Evolutionary conservation across 1,140 invertebrate species (phyloP).

Genomic region (Drosophila setifemur): DNA sequence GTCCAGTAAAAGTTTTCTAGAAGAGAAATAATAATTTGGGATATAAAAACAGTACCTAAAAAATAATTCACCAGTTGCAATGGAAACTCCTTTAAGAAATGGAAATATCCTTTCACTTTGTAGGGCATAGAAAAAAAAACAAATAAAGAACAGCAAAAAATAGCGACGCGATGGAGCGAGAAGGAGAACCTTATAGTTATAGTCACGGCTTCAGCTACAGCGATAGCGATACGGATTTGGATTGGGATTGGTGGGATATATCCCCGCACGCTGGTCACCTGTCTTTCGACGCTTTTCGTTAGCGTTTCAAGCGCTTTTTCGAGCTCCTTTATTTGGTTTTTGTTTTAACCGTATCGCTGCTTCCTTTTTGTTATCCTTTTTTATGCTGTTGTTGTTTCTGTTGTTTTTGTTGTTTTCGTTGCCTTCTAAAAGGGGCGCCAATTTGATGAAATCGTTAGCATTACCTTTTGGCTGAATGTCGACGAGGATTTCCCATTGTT

Average conservation of each 20-base stretch:
- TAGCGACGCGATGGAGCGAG: neutral
- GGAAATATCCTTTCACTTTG: neutral
- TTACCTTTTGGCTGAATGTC: constrained; percentile 31
- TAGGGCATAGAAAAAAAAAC: neutral
- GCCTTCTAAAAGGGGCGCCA: constrained; percentile 23
- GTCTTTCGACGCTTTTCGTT: constrained; percentile 43
- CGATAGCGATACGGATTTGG: constrained; percentile 18
- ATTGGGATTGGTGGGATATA: neutral
- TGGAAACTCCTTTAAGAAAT: too few relatives aligned
- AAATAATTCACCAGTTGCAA: too few relatives aligned
- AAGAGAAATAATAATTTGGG: too few relatives aligned
- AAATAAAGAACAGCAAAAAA: neutral
- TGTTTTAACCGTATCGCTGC: neutral
- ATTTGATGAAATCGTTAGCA: constrained; percentile 64
- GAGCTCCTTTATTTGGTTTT: neutral
- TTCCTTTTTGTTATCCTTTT: neutral
- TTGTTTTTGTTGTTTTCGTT: neutral
- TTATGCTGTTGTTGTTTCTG: neutral
- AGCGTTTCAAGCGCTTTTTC: constrained; percentile 23
- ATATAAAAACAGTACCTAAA: too few relatives aligned
- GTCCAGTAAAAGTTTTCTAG: too few relatives aligned
- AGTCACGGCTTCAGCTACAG: constrained; percentile 21
- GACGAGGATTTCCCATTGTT: neutral
- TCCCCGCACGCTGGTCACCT: constrained; percentile 14
- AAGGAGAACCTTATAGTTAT: constrained; percentile 2